These are phyloP conservation scores for Drosophila bocki DNA, from an alignment of 1,140 invertebrate genomes.

Conservation along the genomic window DNA sequence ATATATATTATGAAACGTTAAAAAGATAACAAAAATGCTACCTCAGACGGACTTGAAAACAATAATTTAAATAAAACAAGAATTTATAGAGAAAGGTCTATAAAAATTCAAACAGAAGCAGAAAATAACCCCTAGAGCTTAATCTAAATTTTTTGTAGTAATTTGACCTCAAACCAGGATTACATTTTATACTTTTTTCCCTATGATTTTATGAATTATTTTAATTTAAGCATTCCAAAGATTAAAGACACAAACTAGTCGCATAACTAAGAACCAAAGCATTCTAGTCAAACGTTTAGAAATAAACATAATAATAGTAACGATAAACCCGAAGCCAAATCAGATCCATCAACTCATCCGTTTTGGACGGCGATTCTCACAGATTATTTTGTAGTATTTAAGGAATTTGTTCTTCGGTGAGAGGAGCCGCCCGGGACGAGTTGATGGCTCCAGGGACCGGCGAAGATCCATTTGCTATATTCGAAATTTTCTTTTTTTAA, in stretches of 20 bases:
- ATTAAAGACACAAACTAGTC: slow-evolving; percentile 66
- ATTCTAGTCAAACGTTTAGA: slow-evolving; percentile 69
- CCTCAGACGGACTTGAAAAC: slow-evolving; percentile 84
- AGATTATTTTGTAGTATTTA: slow-evolving; percentile 78
- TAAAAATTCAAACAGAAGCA: slow-evolving; percentile 32
- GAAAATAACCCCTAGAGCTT: slow-evolving; percentile 41
- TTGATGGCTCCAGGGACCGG: slow-evolving; percentile 33
- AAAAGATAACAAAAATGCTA: slow-evolving; percentile 70
- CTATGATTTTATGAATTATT: slow-evolving; percentile 47
- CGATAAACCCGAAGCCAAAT: slow-evolving; percentile 30
- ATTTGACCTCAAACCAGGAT: slow-evolving; percentile 63
- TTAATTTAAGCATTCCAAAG: slow-evolving; percentile 64
- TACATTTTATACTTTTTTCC: slow-evolving; percentile 34
- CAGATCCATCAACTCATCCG: slow-evolving; percentile 8
- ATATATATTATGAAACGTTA: slow-evolving; percentile 45
- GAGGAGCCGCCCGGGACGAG: slow-evolving; percentile 24
- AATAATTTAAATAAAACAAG: slow-evolving; percentile 79
- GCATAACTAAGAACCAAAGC: slow-evolving; percentile 40
- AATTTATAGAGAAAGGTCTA: slow-evolving; percentile 67
- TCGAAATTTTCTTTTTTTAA: slow-evolving; percentile 76
- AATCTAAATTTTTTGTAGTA: slow-evolving; percentile 63
- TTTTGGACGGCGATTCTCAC: slow-evolving; percentile 27
- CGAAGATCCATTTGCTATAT: slow-evolving; percentile 65
- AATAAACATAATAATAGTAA: slow-evolving; percentile 24
- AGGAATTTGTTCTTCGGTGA: slow-evolving; percentile 64